Base-by-base conservation (phyloP, 2,797 vertebrate genomes). In the Smutsia gigantea region DNA sequence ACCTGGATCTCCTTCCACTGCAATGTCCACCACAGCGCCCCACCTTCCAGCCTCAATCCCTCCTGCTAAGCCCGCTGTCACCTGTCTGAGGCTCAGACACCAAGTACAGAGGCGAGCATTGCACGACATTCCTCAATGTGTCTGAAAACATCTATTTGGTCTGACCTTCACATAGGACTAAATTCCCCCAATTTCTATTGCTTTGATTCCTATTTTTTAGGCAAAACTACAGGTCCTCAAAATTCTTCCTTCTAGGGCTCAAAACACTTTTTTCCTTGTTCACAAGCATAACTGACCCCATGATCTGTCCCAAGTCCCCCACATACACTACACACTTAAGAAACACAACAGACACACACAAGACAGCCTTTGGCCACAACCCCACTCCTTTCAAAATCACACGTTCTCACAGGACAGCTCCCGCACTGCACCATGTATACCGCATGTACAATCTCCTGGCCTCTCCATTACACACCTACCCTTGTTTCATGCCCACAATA, bases 191-290 rank as follows among this genome's bases (percentile, higher is more conserved):
- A 74, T 17, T 75, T 89, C 57, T 29, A 94, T 46, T 89, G 23
- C 64, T 97, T 91, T 92, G 63, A 72, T 68, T 93, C 51, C n/a
- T 95, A 7, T 57, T 91, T 79, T 93, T 42, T 27, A 86, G 42
- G 68, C 59, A 95, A 82, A 86, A 95, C 18, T 37, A 86, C 4
- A 90, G 17, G 8, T 77, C 69, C 51, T 96, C 42, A 93, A 55
- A 86, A 94, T 72, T 68, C 46, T 72, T 69, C 53, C 34, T 49
- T 77, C 17, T 86, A 55, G 11, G 34, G 25, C 19, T 94, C 69
- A 89, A 96, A 94, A 92, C 12, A 92, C 2, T 79, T 10, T 69
- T 69, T 95, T 31, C 27, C 21, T 90, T 75, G 25, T 64, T 95
- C 84, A 68, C 92, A 83, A 90, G 55, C 37, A 93, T 1, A 78